Evolutionary conservation across 2,113 vertebrate genomes (phyloP), one percentile per base, ranked within the genome.

Genomic region (Heterotis niloticus): DNA sequence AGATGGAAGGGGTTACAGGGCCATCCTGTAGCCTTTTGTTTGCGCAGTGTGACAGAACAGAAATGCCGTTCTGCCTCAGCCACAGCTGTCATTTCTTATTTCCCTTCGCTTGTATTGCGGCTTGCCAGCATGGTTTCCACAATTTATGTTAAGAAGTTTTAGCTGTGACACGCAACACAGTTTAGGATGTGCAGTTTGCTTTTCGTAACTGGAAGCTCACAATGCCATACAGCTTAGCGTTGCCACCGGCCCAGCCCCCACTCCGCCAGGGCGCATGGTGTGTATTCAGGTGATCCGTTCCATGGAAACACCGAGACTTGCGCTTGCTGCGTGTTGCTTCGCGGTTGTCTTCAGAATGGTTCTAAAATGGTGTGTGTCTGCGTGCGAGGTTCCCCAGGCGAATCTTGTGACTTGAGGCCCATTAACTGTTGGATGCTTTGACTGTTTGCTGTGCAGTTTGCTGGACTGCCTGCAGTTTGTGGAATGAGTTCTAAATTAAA

Each of bases 21-120:
- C 60, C 88, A 89, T 89, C 88, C 88, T 88, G 86, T 88, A 85
- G 88, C 83, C 86, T 89, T 92, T 92, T 92, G 92, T 92, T 83
- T 91, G 85, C 83, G 80, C 81, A 87, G 84, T 86, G 81, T 88
- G 81, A 86, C 87, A 69, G 73, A 82, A 84, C 85, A 83, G 81
- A 83, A 84, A 85, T 83, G 83, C 86, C 78, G 85, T 86, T 81
- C 87, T 83, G 81, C 82, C 85, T 79, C 85, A 75, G 79, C 87
- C 81, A 82, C 85, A 86, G 83, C 80, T 79, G 82, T 86, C 75
- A 85, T 80, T 86, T 74, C 81, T 76, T 71, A 84, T 79, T 85
- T 88, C 80, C 78, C 82, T 80, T 81, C 74, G 34, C 26, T 64
- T 62, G 20, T 84, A 79, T 64, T 75, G 20, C 78, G 68, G 73